phyloP scores from a whole-genome alignment of 2,797 vertebrate genomes.

The Cirrhinus molitorella region DNA sequence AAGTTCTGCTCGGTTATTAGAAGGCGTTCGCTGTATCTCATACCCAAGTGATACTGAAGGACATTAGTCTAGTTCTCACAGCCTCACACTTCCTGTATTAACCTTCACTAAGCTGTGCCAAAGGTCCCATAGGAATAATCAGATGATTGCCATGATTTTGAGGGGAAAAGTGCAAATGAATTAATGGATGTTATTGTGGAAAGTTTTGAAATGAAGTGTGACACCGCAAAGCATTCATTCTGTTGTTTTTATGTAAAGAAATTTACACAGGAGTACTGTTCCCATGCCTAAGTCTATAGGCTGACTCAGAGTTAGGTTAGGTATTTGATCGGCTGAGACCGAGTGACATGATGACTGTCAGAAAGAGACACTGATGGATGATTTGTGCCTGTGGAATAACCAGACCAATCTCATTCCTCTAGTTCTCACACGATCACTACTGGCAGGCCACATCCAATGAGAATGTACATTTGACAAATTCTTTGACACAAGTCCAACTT shows the following conservation, averaged over 20 bases:
- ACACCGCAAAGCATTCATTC: neutral
- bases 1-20: conserved; percentile 5
- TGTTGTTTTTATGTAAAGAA: neutral
- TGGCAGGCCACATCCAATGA: conserved; percentile 59
- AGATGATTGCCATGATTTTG: neutral
- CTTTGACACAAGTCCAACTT: conserved; percentile 56
- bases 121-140: neutral
- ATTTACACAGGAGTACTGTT: neutral
- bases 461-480: conserved; percentile 47
- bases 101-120: neutral
- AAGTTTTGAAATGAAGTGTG: no score
- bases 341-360: conserved; percentile 4
- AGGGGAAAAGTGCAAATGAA: neutral
- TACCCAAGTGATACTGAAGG: conserved; percentile 20
- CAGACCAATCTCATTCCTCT: conserved; percentile 56
- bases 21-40: neutral
- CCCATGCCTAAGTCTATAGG: neutral
- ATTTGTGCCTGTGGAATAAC: conserved; percentile 23
- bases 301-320: neutral
- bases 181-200: conserved; percentile 1
- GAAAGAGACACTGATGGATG: neutral
- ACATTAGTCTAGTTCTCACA: conserved; percentile 31
- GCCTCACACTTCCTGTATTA: neutral
- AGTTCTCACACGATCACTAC: conserved; percentile 55
- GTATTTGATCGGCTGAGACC: neutral